phyloP scores from a whole-genome alignment of 2,113 vertebrate species.

The Coryphaenoides rupestris region DNA sequence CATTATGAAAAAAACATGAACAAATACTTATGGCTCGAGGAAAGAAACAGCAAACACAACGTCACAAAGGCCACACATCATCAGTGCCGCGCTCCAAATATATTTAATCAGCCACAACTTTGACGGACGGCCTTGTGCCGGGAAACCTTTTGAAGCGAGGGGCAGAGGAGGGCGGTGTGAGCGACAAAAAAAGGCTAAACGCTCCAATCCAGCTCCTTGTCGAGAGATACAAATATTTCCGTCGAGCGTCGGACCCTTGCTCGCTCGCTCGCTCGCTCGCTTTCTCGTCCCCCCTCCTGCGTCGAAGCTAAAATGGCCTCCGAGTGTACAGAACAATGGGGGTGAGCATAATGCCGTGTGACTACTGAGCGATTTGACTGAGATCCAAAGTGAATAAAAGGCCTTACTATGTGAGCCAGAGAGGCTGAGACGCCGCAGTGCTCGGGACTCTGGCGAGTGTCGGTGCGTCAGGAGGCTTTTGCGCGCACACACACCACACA shows the following conservation, averaged over 20 bases:
- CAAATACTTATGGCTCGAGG: too few relatives aligned
- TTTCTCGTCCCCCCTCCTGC: constrained; percentile 60
- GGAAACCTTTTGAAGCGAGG: too few relatives aligned
- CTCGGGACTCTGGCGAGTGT: constrained; percentile 64
- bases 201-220: constrained; percentile 44
- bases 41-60: too few relatives aligned
- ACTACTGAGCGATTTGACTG: constrained; percentile 75
- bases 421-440: constrained; percentile 62
- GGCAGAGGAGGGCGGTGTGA: background rate
- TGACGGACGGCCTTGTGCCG: too few relatives aligned
- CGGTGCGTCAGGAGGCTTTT: constrained; percentile 58
- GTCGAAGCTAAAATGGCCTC: constrained; percentile 74
- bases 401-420: constrained; percentile 64
- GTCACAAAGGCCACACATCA: too few relatives aligned
- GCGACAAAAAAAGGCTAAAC: constrained; percentile 5
- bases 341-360: constrained; percentile 71
- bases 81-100: too few relatives aligned
- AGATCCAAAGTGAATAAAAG: constrained; percentile 74
- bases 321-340: constrained; percentile 71
- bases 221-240: constrained; percentile 41
- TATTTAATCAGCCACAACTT: too few relatives aligned
- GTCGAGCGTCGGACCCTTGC: constrained; percentile 51
- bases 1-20: too few relatives aligned
- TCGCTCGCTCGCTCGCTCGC: too few relatives aligned
- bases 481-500: too few relatives aligned